Conservation (phyloP, 2,888 invertebrate species). For the Cremastinae sp. region DNA sequence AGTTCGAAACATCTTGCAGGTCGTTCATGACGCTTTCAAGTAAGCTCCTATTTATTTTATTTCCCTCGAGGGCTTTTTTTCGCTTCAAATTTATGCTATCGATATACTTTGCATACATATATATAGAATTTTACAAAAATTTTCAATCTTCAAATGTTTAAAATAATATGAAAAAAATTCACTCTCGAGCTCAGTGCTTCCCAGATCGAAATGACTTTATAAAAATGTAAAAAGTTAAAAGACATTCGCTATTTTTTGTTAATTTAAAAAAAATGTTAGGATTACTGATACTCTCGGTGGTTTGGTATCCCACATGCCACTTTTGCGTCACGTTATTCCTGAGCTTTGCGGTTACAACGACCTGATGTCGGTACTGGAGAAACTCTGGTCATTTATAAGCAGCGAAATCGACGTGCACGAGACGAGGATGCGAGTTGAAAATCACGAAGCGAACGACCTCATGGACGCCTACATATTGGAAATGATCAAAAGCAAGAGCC, state of each 20-base stretch:
- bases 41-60: slow-evolving; percentile 49
- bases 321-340: slow-evolving; percentile 85
- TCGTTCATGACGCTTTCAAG: slow-evolving; percentile 85
- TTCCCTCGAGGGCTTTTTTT: not conserved
- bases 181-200: no score
- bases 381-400: slow-evolving; percentile 83
- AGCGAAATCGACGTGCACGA: slow-evolving; percentile 76
- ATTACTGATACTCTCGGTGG: slow-evolving; percentile 86
- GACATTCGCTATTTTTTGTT: slow-evolving; percentile 62
- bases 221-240: no score
- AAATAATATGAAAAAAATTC: no score
- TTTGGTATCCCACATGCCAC: slow-evolving; percentile 86
- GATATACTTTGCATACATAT: no score
- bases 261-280: no score
- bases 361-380: slow-evolving; percentile 81
- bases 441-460: slow-evolving; percentile 81
- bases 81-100: not conserved
- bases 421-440: slow-evolving; percentile 58
- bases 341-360: slow-evolving; percentile 84
- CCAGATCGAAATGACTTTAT: no score
- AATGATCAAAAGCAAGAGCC: slow-evolving; percentile 79
- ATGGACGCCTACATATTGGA: slow-evolving; percentile 86
- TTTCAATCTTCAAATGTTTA: no score
- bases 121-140: no score
- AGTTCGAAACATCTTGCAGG: slow-evolving; percentile 82